These are phyloP conservation scores for Osmerus mordax DNA, from an alignment of 2,113 vertebrate genomes.

Conservation along the genomic window DNA sequence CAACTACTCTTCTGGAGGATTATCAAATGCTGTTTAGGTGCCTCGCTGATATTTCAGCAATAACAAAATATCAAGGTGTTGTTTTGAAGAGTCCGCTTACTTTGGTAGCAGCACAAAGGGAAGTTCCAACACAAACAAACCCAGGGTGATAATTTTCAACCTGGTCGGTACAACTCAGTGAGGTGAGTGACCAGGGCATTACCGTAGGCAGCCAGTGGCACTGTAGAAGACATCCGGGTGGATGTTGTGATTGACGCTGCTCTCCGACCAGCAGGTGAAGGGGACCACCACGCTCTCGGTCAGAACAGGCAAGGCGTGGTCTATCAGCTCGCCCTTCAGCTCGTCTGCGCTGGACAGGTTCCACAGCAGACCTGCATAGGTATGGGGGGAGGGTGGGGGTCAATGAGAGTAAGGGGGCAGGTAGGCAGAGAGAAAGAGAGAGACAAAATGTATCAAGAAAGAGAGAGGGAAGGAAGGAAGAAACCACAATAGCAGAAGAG, in stretches of 20 bases:
- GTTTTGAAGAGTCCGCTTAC: no score
- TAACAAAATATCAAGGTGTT: no score
- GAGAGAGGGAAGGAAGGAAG: not conserved
- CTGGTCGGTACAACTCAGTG: no score
- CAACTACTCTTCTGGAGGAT: no score
- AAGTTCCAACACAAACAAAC: no score
- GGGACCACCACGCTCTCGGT: constrained; percentile 84
- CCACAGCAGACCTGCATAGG: constrained; percentile 85
- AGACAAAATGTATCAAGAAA: not conserved
- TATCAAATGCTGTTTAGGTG: no score
- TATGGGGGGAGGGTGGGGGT: not conserved
- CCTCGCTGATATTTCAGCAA: no score
- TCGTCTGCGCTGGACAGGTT: constrained; percentile 87
- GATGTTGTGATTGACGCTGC: constrained; percentile 60
- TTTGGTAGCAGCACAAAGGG: no score
- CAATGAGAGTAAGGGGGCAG: no score
- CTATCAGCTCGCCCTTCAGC: constrained; percentile 82
- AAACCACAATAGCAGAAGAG: no score
- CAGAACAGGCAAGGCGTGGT: constrained; percentile 77
- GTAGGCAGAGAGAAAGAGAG: not conserved
- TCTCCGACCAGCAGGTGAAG: constrained; percentile 77
- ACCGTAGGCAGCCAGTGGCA: constrained; percentile 90
- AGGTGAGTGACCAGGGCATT: not conserved
- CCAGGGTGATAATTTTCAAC: no score
- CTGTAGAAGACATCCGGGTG: constrained; percentile 88